These are phyloP conservation scores for Cephus runcator DNA, from an alignment of 2,888 invertebrate genomes.

Conservation along the genomic window DNA sequence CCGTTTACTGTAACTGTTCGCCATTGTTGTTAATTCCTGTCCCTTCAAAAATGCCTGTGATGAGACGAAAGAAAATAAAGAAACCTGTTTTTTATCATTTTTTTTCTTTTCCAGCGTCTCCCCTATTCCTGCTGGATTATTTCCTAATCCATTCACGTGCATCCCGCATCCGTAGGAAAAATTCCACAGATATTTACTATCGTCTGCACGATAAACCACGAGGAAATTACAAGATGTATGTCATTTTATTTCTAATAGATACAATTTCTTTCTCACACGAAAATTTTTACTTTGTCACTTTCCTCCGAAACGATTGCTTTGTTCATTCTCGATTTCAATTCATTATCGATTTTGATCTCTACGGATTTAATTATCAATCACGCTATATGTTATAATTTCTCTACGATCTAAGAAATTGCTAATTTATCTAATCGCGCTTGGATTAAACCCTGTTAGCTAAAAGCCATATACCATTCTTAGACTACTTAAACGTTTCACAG, in stretches of 20 bases:
- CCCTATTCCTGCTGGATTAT: not conserved
- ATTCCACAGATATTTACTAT: not conserved
- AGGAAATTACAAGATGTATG: constrained; percentile 31
- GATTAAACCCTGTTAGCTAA: not conserved
- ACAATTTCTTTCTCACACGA: not conserved
- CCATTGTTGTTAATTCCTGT: not conserved
- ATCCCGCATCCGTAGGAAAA: not conserved
- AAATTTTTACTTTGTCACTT: not conserved
- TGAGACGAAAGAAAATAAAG: not conserved
- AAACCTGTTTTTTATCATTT: not conserved
- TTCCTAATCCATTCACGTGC: not conserved
- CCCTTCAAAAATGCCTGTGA: not conserved
- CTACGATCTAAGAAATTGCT: not conserved
- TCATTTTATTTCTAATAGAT: constrained; percentile 7
- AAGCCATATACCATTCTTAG: not conserved
- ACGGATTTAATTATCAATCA: not conserved
- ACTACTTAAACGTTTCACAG: not conserved
- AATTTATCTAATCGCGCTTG: not conserved
- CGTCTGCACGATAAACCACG: constrained; percentile 21
- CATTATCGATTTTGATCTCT: not conserved
- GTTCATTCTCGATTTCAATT: not conserved
- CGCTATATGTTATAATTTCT: not conserved
- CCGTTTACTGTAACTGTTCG: not conserved
- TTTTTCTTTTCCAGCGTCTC: not conserved
- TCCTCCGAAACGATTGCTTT: not conserved